Base-by-base conservation (phyloP, 2,113 vertebrate genomes). In the Mustelus asterias region DNA sequence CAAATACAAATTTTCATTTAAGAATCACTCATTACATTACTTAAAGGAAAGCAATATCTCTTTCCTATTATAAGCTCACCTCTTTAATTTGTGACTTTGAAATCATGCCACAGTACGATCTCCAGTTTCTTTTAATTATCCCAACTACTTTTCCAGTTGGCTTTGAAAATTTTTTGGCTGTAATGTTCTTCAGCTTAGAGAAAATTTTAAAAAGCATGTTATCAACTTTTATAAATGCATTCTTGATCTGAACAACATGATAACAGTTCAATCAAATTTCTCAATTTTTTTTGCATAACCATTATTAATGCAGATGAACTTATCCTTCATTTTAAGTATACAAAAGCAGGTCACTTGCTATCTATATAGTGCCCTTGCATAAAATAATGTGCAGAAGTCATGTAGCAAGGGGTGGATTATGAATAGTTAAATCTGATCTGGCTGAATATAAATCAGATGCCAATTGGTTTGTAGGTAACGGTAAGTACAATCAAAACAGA, bases 101-200 rank as follows among this genome's bases (percentile, higher is more conserved):
- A 96, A 99, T 98, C 99, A 99, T 99, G 96, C 99, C 99, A 96
- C 99, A 99, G 96, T 98, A 99, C 0, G 99, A 98, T 96, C 99
- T 98, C 99, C 99, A 99, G 97, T 98, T 99, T 95, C 99, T 98
- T 97, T 99, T 99, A 96, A 99, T 99, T 96, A 99, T 98, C 80
- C 99, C 99, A 96, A 99, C 98, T 0, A 99, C 97, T 97, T 96
- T 98, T 33, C 99, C 99, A 0, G 99, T 99, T 83, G 99, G 98
- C 96, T 98, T 99, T 96, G 97, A 96, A 97, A 97, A 97, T 13
- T 97, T 98, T 26, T 98, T 97, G 13, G 70, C 97, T 96, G 96
- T 58, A 3, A 97, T 95, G 96, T 96, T 96, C 96, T 97, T 98
- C 96, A 99, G 96, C 99, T 99, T 96, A 65, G 58, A 96, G 93